These are phyloP conservation scores for Tillus elongatus DNA, from an alignment of 2,888 invertebrate genomes.

Conservation along the genomic window DNA sequence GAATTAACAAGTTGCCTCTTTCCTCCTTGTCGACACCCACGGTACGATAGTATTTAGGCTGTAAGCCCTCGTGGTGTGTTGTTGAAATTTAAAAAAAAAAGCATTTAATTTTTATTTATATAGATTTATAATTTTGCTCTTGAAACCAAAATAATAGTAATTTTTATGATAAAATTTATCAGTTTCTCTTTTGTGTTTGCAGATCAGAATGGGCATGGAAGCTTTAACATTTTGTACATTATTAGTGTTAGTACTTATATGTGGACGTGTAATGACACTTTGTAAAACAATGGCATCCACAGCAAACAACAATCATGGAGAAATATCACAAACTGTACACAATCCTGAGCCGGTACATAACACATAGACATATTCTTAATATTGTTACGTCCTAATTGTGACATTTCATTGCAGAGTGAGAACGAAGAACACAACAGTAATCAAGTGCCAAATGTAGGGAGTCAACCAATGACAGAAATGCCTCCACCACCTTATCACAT, in stretches of 20 bases:
- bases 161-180: too few relatives aligned
- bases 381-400: not conserved
- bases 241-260: not conserved
- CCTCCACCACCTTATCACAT: conserved; percentile 78
- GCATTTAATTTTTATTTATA: too few relatives aligned
- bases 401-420: not conserved
- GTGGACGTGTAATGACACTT: not conserved
- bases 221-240: not conserved
- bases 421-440: not conserved
- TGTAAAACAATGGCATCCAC: not conserved
- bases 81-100: too few relatives aligned
- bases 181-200: not conserved
- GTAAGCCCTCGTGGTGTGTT: too few relatives aligned
- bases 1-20: too few relatives aligned
- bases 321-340: too few relatives aligned
- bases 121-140: not conserved
- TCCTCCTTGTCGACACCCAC: too few relatives aligned
- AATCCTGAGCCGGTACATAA: not conserved
- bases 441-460: not conserved
- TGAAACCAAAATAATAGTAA: not conserved
- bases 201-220: conserved; percentile 1
- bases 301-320: too few relatives aligned
- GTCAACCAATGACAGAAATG: conserved; percentile 38
- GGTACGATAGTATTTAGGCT: too few relatives aligned
- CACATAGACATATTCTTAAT: not conserved